Percentiles rank a stretch among this genome's conserved stretches.
These are phyloP conservation scores for Morpho helenor DNA, from an alignment of 2,888 invertebrate species.

Conservation along the genomic window DNA sequence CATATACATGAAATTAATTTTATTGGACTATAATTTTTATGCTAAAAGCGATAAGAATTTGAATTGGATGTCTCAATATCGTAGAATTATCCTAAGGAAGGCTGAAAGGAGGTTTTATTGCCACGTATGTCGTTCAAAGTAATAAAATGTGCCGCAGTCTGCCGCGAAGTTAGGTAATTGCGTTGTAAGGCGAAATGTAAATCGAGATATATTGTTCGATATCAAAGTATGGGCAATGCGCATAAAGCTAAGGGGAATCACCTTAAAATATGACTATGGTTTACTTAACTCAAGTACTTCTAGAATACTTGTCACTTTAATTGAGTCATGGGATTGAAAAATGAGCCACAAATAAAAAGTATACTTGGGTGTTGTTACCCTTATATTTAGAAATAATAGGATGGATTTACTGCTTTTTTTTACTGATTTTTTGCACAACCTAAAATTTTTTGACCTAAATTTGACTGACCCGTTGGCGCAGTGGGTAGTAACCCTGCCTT, in stretches of 20 bases:
- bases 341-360: too few species aligned
- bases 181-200: conserved; percentile 20
- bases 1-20: conserved; percentile 1
- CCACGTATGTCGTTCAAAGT: conserved; percentile 28
- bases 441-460: too few species aligned
- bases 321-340: too few species aligned
- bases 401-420: too few species aligned
- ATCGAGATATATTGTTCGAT: conserved; percentile 24
- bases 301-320: too few species aligned
- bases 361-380: too few species aligned
- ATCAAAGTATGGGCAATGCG: conserved; percentile 6
- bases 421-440: too few species aligned
- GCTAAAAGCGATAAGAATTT: conserved; percentile 10
- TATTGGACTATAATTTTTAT: conserved; percentile 10
- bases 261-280: too few species aligned
- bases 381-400: too few species aligned
- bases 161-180: conserved; percentile 28
- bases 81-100: conserved; percentile 12
- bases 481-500: too few species aligned
- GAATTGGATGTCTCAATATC: conserved; percentile 10
- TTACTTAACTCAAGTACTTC: too few species aligned
- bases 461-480: too few species aligned
- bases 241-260: background rate
- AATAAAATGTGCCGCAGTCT: conserved; percentile 29
- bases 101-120: conserved; percentile 26